A percentile compares a stretch with the other conserved stretches of the same genome.
Conservation (phyloP, 2,888 invertebrate genomes). For the Entomobrya multifasciata region DNA sequence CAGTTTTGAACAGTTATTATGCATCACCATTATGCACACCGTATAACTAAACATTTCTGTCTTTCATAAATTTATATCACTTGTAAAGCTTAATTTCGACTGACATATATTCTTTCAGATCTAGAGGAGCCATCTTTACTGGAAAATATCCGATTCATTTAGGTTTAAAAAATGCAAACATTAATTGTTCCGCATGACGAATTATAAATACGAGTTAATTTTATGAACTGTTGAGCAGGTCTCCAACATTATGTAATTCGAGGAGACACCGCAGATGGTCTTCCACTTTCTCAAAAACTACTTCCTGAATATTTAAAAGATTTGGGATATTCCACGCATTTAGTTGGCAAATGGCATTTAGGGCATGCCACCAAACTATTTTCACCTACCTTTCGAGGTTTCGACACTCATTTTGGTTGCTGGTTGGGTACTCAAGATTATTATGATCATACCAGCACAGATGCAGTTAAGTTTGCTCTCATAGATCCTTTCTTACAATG, state of each 20-base stretch:
- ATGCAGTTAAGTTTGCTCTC: conserved; percentile 74
- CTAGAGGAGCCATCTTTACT: conserved; percentile 83
- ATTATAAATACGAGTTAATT: too few relatives aligned
- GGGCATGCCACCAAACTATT: conserved; percentile 87
- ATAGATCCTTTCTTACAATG: too few relatives aligned
- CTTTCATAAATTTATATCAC: too few relatives aligned
- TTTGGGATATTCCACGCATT: conserved; percentile 89
- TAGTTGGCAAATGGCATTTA: conserved; percentile 92
- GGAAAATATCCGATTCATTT: conserved; percentile 93
- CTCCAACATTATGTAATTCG: conserved; percentile 76
- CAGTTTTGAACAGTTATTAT: conserved; percentile 93
- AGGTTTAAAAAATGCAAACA: conserved; percentile 82
- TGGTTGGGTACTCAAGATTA: conserved; percentile 90
- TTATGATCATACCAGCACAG: conserved; percentile 84
- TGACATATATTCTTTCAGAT: neutral
- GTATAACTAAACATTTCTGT: too few relatives aligned
- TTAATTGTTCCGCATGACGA: too few relatives aligned
- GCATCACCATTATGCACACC: conserved; percentile 89
- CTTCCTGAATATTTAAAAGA: conserved; percentile 87
- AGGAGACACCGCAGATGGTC: conserved; percentile 87
- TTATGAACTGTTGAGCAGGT: conserved; percentile 5
- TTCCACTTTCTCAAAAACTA: conserved; percentile 86
- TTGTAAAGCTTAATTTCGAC: neutral
- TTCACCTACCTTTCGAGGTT: conserved; percentile 89
- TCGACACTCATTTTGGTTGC: conserved; percentile 90